Base-by-base conservation (phyloP, 2,797 vertebrate genomes). In the Pelodytes ibericus region DNA sequence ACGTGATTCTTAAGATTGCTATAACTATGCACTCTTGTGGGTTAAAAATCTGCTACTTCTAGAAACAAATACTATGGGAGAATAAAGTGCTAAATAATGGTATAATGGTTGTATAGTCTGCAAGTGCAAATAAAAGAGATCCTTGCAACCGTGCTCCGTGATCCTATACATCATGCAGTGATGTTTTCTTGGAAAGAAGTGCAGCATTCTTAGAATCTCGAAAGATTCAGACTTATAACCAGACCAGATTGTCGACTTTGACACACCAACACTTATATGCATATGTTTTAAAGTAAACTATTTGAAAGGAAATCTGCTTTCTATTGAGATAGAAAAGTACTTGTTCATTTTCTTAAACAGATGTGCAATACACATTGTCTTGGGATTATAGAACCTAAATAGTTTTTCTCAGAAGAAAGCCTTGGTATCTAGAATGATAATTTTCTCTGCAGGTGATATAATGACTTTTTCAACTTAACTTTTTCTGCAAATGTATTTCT, bases 201-300 rank as follows among this genome's bases (percentile, higher is more conserved):
- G 24, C 4, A 53, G 53, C n/a, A 57, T 57, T n/a, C n/a, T 25
- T 36, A 44, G 41, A 44, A 16, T 44, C 41, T 44, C 41, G 3
- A 44, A 44, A 16, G 41, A 44, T 44, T 64, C 22, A 65, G 60
- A 57, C 74, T 56, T 51, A 53, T 18, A 13, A n/a, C 58, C 15
- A 33, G 57, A 36, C 61, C 60, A 59, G 73, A 56, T 36, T 41
- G 31, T 26, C 26, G 7, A 15, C 41, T n/a, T 20, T 65, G 61
- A 59, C 68, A 49, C 36, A 49, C 39, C n/a, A n/a, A n/a, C 61
- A 51, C 68, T 51, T 36, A 20, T 58, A 71, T 36, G 26, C 68
- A 77, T 72, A 65, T 77, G 75, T 71, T 66, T n/a, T n/a, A n/a
- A n/a, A n/a, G n/a, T n/a, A n/a, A n/a, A 47, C 27, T 16, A 72